These are phyloP conservation scores for Drosophila quadrilineata DNA, from an alignment of 1,140 invertebrate species.

Conservation along the genomic window DNA sequence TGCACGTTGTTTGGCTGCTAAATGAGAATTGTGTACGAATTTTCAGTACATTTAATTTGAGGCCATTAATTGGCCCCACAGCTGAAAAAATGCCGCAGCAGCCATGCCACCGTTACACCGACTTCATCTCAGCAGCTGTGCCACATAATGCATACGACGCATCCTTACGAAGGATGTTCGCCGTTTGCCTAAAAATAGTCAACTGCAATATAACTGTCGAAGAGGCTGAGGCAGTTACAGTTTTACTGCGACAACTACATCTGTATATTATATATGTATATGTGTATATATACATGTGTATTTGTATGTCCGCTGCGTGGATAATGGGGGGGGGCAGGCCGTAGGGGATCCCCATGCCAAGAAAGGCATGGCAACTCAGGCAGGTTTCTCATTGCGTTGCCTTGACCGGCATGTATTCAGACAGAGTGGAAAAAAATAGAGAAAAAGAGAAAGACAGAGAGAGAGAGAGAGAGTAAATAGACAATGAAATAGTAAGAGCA, in stretches of 20 bases:
- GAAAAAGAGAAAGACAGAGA: background rate
- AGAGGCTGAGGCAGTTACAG: slow-evolving; percentile 7
- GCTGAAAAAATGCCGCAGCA: slow-evolving; percentile 5
- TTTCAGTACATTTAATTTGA: slow-evolving; percentile 32
- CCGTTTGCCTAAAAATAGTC: slow-evolving; percentile 29
- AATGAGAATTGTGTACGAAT: background rate
- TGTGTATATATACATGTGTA: too few relatives aligned
- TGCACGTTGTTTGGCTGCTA: slow-evolving; percentile 17
- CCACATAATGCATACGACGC: background rate
- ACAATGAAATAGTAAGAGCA: background rate
- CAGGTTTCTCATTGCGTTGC: slow-evolving; percentile 31
- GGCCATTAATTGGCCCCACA: slow-evolving; percentile 43
- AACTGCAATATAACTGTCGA: slow-evolving; percentile 30
- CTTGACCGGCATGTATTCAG: slow-evolving; percentile 61
- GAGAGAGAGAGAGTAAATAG: background rate
- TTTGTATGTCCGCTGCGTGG: too few relatives aligned
- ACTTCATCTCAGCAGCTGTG: background rate
- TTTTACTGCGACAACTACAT: too few relatives aligned
- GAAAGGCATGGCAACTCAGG: slow-evolving; percentile 4
- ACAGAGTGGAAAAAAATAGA: slow-evolving; percentile 8
- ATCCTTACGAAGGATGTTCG: slow-evolving; percentile 9
- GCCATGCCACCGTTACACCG: slow-evolving; percentile 20
- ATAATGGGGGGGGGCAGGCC: too few relatives aligned
- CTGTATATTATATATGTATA: too few relatives aligned
- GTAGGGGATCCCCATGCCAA: too few relatives aligned